phyloP scores from a whole-genome alignment of 2,888 invertebrate species.

The Synanthedon myopaeformis region DNA sequence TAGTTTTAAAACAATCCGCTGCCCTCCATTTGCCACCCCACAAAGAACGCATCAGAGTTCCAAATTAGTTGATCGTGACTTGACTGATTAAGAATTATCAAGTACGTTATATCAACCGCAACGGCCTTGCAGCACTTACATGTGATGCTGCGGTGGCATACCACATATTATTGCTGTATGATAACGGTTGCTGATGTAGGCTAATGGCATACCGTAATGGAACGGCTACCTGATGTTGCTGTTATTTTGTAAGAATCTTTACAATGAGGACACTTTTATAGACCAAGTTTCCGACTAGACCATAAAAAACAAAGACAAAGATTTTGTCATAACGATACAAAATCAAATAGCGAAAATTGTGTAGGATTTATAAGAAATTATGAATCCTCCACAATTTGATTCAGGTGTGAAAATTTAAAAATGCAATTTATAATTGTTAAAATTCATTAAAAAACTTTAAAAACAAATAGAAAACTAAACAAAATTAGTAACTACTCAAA shows the following conservation, averaged over 20 bases:
- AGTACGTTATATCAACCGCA: conserved; percentile 8
- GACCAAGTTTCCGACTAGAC: too few relatives aligned
- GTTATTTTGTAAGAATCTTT: neutral
- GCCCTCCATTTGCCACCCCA: conserved; percentile 14
- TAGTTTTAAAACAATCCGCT: conserved; percentile 1
- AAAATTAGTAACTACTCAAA: too few relatives aligned
- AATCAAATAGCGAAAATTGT: too few relatives aligned
- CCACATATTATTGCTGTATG: conserved; percentile 7
- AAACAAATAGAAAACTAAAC: too few relatives aligned
- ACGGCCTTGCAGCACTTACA: conserved; percentile 25
- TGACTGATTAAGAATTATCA: conserved; percentile 15
- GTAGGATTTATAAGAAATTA: too few relatives aligned
- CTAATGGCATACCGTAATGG: neutral
- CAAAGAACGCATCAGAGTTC: neutral
- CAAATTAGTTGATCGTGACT: neutral
- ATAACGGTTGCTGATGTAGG: conserved; percentile 4
- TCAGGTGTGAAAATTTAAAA: too few relatives aligned
- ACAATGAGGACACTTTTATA: too few relatives aligned
- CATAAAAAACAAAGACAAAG: too few relatives aligned
- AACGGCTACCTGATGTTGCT: neutral
- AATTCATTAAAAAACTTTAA: too few relatives aligned
- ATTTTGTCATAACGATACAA: too few relatives aligned
- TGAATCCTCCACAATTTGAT: too few relatives aligned
- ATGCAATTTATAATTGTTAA: too few relatives aligned
- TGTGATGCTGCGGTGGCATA: conserved; percentile 12